Evolutionary conservation across 2,888 invertebrate genomes (phyloP).

Genomic region (Acanthosepion lycidas): DNA sequence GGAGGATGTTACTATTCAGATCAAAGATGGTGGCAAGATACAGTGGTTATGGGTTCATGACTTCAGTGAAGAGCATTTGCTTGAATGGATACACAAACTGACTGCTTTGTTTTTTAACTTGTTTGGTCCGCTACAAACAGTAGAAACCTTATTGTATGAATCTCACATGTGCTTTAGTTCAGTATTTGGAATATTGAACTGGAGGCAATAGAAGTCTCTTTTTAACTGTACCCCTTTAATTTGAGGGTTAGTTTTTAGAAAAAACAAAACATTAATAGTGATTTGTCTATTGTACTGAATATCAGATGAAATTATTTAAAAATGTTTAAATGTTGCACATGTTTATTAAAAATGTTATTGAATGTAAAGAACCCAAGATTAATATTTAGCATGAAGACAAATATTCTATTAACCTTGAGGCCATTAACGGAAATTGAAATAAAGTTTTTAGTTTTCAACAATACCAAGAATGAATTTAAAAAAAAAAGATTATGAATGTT

Average conservation of each 20-base stretch:
- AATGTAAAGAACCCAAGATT: too few species aligned
- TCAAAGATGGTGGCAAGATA: background rate
- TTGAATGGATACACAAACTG: background rate
- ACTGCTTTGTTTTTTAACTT: slow-evolving; percentile 4
- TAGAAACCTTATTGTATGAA: background rate
- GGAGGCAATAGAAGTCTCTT: background rate
- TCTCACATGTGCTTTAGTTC: background rate
- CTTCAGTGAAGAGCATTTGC: background rate
- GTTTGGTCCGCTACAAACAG: background rate
- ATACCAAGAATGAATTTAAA: too few species aligned
- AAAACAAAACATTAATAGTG: too few species aligned
- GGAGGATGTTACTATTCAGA: background rate
- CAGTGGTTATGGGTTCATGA: background rate
- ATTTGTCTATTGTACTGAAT: too few species aligned
- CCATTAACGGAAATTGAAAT: too few species aligned
- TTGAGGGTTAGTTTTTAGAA: background rate
- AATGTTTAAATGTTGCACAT: too few species aligned
- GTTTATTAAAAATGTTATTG: too few species aligned
- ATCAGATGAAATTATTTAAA: too few species aligned
- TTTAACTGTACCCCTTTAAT: background rate
- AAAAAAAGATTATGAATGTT: too few species aligned
- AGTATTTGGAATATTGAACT: background rate
- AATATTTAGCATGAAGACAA: too few species aligned
- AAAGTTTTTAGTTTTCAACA: too few species aligned
- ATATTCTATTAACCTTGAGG: too few species aligned